These are phyloP conservation scores for Colletes latitarsis DNA, from an alignment of 1,140 invertebrate genomes.

Conservation along the genomic window DNA sequence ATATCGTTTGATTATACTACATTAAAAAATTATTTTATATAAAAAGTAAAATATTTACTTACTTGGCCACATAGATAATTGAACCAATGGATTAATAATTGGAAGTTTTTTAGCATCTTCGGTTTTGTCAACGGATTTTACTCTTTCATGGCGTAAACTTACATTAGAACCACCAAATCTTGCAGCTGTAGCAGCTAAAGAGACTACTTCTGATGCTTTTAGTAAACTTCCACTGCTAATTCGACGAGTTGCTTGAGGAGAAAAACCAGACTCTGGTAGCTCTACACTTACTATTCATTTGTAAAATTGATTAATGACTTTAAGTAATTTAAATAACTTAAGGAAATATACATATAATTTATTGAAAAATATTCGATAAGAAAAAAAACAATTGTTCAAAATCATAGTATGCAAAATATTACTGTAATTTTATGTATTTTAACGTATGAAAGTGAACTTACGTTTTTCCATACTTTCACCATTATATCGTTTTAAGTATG, in stretches of 20 bases:
- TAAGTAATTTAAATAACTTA: too few species aligned
- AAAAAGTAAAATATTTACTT: constrained; percentile 77
- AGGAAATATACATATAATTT: too few species aligned
- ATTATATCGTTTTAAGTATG: constrained; percentile 65
- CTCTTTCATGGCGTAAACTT: constrained; percentile 75
- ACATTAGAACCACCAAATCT: constrained; percentile 78
- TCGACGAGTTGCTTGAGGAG: constrained; percentile 88
- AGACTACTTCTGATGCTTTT: constrained; percentile 84
- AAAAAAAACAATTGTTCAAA: background rate
- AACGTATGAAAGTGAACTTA: constrained; percentile 51
- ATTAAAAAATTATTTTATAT: background rate
- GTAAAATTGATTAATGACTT: constrained; percentile 9
- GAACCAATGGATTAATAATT: constrained; percentile 94
- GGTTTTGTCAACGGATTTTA: constrained; percentile 81
- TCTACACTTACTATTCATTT: constrained; percentile 73
- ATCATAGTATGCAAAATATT: background rate
- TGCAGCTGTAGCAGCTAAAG: constrained; percentile 82
- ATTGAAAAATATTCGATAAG: too few species aligned
- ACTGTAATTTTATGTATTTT: background rate
- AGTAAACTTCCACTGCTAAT: constrained; percentile 90
- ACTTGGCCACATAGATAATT: constrained; percentile 93
- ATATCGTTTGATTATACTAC: background rate
- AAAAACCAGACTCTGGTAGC: constrained; percentile 79
- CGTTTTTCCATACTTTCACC: constrained; percentile 77
- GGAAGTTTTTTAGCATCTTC: constrained; percentile 88